Base-by-base conservation (phyloP, 2,797 vertebrate species). In the Salmo trutta region DNA sequence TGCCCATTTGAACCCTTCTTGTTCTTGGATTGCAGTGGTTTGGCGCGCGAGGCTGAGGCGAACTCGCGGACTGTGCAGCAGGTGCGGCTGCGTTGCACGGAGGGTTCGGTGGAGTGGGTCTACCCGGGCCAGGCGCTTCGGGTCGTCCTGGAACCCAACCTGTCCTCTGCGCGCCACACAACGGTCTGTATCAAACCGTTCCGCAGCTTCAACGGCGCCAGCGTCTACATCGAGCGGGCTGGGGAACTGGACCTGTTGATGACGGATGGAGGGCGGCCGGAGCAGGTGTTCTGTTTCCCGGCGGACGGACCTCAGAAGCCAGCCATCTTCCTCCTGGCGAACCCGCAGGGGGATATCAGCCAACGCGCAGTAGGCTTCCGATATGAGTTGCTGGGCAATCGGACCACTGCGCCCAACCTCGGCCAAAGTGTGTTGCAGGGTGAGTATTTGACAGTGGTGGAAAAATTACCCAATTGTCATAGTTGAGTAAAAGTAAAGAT, bases 321-420 rank as follows among this genome's bases (percentile, higher is more conserved):
- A 1, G 93, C 90, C 1, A 85, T 96, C 21, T 96, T 96, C 87
- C 90, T 96, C 64, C 94, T 95, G 83, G 93, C 93, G 77, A 91
- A 88, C 53, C 94, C 88, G 0, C 94, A 92, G 77, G 84, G 77
- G 19, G 91, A 90, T 70, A 88, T 93, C 88, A 85, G 89, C 82
- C 88, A 88, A 71, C 88, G 88, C 31, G 83, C 71, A 0, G 88
- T 94, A 84, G 90, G 93, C 72, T 96, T 96, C 90, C 94, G 92
- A 86, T 95, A 95, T 0, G 93, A 96, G 86, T 84, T 96, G 85
- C 89, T 95, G 79, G 87, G 87, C 66, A 92, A 88, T 84, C 87
- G 87, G 74, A 93, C 88, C 0, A 3, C 77, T 0, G 81, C 84
- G 36, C 74, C 87, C 0, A 79, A 80, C 73, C 27, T 81, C 74